Conservation (phyloP, 2,888 invertebrate genomes). For the Phaonia tiefii region DNA sequence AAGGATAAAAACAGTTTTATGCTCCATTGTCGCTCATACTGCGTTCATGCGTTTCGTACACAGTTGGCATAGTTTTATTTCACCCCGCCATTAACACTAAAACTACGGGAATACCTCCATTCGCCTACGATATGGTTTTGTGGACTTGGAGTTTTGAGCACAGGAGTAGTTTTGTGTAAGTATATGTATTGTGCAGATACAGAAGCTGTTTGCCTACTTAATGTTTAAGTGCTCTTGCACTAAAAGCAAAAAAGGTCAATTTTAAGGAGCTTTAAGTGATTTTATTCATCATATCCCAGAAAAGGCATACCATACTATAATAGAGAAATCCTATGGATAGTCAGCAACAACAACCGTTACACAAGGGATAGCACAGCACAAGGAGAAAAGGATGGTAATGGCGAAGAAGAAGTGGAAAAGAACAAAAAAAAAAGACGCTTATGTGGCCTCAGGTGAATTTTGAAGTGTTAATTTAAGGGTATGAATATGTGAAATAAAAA, state of each 20-base stretch:
- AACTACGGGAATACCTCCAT: background rate
- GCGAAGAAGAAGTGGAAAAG: constrained; percentile 12
- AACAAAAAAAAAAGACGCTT: background rate
- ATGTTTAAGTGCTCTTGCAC: constrained; percentile 56
- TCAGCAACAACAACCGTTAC: background rate
- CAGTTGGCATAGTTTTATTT: background rate
- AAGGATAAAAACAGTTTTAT: background rate
- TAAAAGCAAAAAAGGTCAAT: constrained; percentile 60
- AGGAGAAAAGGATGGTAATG: background rate
- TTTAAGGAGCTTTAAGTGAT: constrained; percentile 50
- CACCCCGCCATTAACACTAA: background rate
- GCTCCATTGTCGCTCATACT: background rate
- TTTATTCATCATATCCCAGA: constrained; percentile 54
- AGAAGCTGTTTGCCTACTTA: constrained; percentile 41
- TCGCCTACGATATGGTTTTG: background rate
- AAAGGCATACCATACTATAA: constrained; percentile 21
- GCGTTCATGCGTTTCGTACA: background rate
- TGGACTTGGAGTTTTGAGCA: background rate
- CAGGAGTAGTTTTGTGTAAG: background rate
- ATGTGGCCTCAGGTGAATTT: constrained; percentile 56
- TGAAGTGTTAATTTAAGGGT: constrained; percentile 56
- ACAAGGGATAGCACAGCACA: background rate
- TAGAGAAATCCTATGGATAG: background rate
- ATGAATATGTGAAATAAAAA: constrained; percentile 46
- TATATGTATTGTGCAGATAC: background rate